A percentile compares a stretch with the other conserved stretches of the same genome.
phyloP scores from a whole-genome alignment of 2,113 vertebrate species.

The Carassius gibelio region DNA sequence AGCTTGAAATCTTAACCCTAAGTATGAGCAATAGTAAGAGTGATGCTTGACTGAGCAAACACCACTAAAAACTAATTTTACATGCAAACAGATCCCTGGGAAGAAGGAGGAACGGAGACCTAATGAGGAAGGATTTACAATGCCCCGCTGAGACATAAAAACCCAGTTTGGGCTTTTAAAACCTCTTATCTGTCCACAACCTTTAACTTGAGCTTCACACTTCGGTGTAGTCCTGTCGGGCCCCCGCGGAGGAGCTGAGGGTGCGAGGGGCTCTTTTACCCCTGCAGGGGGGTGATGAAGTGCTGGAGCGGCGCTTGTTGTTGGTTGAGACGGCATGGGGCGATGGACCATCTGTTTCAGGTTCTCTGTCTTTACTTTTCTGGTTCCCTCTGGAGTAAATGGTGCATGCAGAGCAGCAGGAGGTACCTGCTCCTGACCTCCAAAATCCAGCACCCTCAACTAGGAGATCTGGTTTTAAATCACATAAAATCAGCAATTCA shows the following conservation, averaged over 20 bases:
- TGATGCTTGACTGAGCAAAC: constrained; percentile 11
- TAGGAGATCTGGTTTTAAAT: neutral
- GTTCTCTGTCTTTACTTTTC: constrained; percentile 42
- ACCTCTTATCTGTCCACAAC: constrained; percentile 50
- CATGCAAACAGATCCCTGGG: constrained; percentile 40
- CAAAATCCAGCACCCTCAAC: neutral
- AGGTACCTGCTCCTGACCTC: constrained; percentile 40
- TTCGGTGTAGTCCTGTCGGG: constrained; percentile 12
- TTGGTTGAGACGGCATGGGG: constrained; percentile 44
- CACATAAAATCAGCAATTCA: neutral
- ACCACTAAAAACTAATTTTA: constrained; percentile 44
- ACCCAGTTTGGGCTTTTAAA: constrained; percentile 44
- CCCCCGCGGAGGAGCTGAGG: constrained; percentile 36
- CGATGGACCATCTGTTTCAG: constrained; percentile 52
- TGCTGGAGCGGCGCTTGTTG: neutral
- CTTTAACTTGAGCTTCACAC: constrained; percentile 61
- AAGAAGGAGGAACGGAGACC: constrained; percentile 20
- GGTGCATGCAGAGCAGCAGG: constrained; percentile 28
- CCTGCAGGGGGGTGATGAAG: constrained; percentile 38
- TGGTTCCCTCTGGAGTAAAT: constrained; percentile 5
- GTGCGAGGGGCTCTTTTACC: constrained; percentile 38
- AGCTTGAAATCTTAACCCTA: neutral
- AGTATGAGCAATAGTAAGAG: neutral
- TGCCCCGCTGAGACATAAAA: constrained; percentile 51
- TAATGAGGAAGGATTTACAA: constrained; percentile 58